Evolutionary conservation across 2,113 vertebrate species (phyloP).

Genomic region (Zosterops pallidus): DNA sequence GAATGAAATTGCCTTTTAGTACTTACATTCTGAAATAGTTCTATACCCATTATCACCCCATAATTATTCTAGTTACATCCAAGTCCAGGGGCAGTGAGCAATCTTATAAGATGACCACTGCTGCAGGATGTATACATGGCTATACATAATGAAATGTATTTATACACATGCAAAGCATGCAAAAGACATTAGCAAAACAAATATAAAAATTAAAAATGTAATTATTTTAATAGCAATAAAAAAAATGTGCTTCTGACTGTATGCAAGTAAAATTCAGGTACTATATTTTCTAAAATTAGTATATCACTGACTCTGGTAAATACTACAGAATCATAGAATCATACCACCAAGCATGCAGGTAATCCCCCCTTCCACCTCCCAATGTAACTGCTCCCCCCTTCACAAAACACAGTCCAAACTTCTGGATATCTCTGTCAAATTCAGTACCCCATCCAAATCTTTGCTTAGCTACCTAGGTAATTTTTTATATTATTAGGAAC

Average conservation of each 20-base stretch:
- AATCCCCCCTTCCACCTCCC: not conserved
- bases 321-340: not conserved
- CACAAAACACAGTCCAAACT: not conserved
- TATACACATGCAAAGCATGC: not conserved
- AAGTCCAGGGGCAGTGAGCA: not conserved
- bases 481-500: not conserved
- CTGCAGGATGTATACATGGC: not conserved
- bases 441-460: not conserved
- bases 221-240: not conserved
- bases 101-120: not conserved
- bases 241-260: not conserved
- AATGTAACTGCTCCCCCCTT: not conserved
- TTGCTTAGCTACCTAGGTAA: not conserved
- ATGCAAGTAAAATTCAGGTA: not conserved
- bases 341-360: not conserved
- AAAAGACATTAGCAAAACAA: not conserved
- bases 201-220: not conserved
- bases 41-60: not conserved
- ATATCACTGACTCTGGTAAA: not conserved
- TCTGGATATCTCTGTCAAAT: not conserved
- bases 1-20: constrained; percentile 11
- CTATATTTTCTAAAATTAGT: not conserved
- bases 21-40: not conserved
- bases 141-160: not conserved
- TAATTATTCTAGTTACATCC: not conserved